These are phyloP conservation scores for Conus canariensis DNA, from an alignment of 2,888 invertebrate genomes.

Conservation along the genomic window DNA sequence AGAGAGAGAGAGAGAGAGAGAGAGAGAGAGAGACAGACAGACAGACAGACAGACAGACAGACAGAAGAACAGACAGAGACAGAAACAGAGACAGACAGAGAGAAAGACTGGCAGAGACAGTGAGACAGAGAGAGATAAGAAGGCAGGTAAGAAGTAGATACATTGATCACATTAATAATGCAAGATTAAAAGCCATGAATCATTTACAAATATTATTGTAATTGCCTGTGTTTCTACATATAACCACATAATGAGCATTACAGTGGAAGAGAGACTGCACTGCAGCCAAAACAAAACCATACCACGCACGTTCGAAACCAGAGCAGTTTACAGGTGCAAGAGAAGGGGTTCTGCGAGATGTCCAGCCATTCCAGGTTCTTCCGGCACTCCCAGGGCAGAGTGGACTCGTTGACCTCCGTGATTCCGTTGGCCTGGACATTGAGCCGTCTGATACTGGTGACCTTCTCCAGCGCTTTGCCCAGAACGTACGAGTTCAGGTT, in stretches of 20 bases:
- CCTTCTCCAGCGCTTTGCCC: conserved; percentile 26
- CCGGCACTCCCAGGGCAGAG: conserved; percentile 34
- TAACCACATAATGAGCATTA: too few species aligned
- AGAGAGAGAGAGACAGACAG: neutral
- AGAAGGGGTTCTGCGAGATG: conserved; percentile 82
- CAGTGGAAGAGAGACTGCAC: neutral
- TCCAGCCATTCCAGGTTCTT: conserved; percentile 77
- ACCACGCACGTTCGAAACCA: conserved; percentile 43
- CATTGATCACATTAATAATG: too few species aligned
- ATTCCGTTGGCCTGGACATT: conserved; percentile 36
- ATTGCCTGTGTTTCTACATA: too few species aligned
- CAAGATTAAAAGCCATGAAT: too few species aligned
- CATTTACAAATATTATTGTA: too few species aligned
- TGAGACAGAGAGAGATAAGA: too few species aligned
- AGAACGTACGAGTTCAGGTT: conserved; percentile 12
- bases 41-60: neutral
- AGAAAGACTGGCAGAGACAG: neutral
- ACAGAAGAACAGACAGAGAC: neutral
- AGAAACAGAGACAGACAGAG: too few species aligned
- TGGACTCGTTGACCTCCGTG: conserved; percentile 39
- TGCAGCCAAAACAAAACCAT: neutral
- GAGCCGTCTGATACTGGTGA: conserved; percentile 31
- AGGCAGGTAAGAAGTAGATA: too few species aligned
- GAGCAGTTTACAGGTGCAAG: conserved; percentile 82
- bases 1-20: too few species aligned